Evolutionary conservation across 2,888 invertebrate genomes (phyloP).

Genomic region (Sicus ferrugineus): DNA sequence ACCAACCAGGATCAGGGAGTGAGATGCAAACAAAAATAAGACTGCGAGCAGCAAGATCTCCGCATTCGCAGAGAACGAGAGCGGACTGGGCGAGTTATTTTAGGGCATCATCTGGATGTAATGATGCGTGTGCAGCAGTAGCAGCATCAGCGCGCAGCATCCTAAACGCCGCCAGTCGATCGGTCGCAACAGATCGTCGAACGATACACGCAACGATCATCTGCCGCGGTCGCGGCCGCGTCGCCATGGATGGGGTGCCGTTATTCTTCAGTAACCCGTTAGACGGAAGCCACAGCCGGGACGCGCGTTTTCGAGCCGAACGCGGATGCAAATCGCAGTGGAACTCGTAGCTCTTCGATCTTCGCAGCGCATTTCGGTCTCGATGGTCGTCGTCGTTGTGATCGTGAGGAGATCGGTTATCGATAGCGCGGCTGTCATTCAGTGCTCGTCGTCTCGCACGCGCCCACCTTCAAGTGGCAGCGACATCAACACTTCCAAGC

Average conservation of each 20-base stretch:
- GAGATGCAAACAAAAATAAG: conserved; percentile 27
- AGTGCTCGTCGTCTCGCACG: conserved; percentile 41
- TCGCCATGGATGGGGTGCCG: conserved; percentile 33
- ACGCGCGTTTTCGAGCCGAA: conserved; percentile 13
- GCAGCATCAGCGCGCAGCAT: not conserved
- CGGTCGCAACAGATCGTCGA: not conserved
- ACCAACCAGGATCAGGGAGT: not conserved
- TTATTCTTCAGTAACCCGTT: conserved; percentile 45
- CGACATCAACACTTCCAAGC: conserved; percentile 12
- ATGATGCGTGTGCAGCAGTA: conserved; percentile 13
- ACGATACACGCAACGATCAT: conserved; percentile 15
- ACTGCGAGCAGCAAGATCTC: not conserved
- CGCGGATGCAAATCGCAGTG: conserved; percentile 1
- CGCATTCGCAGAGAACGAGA: not conserved
- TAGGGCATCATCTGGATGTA: conserved; percentile 17
- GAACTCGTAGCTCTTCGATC: not conserved
- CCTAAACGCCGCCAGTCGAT: not conserved
- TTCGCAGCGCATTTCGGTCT: too few species aligned
- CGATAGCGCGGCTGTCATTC: not conserved
- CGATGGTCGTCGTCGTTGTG: too few species aligned
- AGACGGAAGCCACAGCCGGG: conserved; percentile 32
- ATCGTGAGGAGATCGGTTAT: conserved; percentile 11
- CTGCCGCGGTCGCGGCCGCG: conserved; percentile 22
- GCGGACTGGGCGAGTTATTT: not conserved
- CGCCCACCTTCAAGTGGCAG: conserved; percentile 7